phyloP scores from a whole-genome alignment of 2,888 invertebrate species.

The Melanargia galathea region DNA sequence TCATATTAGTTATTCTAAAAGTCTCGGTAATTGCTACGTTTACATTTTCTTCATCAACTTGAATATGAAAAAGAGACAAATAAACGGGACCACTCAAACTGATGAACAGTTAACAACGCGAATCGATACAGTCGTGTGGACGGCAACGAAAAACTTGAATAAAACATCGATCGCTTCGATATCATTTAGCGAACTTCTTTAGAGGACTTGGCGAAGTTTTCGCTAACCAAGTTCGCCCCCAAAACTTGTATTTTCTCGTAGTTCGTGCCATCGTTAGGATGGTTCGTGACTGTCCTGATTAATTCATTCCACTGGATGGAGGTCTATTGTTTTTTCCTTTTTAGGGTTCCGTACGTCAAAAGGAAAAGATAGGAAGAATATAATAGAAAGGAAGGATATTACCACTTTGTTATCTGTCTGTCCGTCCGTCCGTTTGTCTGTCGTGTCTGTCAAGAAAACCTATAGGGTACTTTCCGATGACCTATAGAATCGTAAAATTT shows the following conservation, averaged over 20 bases:
- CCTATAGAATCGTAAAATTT: too few species aligned
- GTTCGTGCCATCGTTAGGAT: slow-evolving; percentile 71
- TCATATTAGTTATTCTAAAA: background rate
- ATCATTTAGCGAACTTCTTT: slow-evolving; percentile 41
- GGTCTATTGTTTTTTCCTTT: slow-evolving; percentile 53
- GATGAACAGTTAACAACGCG: slow-evolving; percentile 6
- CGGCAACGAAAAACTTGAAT: slow-evolving; percentile 46
- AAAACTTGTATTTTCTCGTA: slow-evolving; percentile 59
- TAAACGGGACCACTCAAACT: background rate
- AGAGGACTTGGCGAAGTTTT: slow-evolving; percentile 47
- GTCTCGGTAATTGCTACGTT: background rate
- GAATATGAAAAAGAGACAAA: background rate
- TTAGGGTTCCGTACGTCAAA: background rate
- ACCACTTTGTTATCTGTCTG: too few species aligned
- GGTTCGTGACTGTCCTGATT: slow-evolving; percentile 75
- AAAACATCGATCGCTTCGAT: slow-evolving; percentile 57
- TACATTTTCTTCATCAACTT: background rate
- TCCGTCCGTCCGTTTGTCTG: too few species aligned
- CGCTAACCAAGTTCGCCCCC: slow-evolving; percentile 55
- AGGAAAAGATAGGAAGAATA: too few species aligned
- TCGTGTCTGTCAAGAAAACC: too few species aligned
- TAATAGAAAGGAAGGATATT: too few species aligned
- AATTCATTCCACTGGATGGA: slow-evolving; percentile 59
- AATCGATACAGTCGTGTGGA: slow-evolving; percentile 22
- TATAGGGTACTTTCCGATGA: too few species aligned